Evolutionary conservation across 2,113 vertebrate genomes (phyloP).

Genomic region (Prietella phreatophila): DNA sequence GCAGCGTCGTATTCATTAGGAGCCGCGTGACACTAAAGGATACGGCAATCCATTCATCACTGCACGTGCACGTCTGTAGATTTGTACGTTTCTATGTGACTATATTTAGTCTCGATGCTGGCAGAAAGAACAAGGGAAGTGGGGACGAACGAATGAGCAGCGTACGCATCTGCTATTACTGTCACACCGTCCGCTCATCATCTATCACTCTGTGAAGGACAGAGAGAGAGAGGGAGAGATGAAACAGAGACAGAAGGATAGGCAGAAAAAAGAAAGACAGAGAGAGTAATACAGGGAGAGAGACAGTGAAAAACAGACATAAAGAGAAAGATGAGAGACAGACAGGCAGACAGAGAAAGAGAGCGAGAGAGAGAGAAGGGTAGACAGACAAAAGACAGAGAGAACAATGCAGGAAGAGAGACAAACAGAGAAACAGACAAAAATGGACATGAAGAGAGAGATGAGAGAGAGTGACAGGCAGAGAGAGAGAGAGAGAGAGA

Average conservation of each 20-base stretch:
- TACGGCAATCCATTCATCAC: slow-evolving; percentile 30
- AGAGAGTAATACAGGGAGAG: not conserved
- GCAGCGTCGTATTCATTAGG: slow-evolving; percentile 27
- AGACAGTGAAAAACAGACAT: not conserved
- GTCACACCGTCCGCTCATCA: slow-evolving; percentile 63
- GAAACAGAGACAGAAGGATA: not conserved
- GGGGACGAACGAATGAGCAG: slow-evolving; percentile 18
- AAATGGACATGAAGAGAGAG: not conserved
- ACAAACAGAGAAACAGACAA: not conserved
- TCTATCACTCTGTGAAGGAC: slow-evolving; percentile 63
- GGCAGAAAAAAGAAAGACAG: not conserved
- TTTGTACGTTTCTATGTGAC: slow-evolving; percentile 33
- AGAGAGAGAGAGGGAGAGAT: not conserved
- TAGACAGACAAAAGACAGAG: no score
- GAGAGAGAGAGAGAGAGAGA: no score
- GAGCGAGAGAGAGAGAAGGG: no score
- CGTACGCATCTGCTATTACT: slow-evolving; percentile 64
- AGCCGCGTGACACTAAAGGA: not conserved
- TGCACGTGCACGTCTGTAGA: not conserved
- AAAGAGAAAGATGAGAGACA: not conserved
- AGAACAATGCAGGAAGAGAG: not conserved
- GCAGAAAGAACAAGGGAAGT: slow-evolving; percentile 26
- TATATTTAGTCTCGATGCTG: slow-evolving; percentile 56
- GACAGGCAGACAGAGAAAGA: no score
- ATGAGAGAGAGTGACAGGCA: no score